These are phyloP conservation scores for Hyposoter dolosus DNA, from an alignment of 2,888 invertebrate genomes.

Conservation along the genomic window DNA sequence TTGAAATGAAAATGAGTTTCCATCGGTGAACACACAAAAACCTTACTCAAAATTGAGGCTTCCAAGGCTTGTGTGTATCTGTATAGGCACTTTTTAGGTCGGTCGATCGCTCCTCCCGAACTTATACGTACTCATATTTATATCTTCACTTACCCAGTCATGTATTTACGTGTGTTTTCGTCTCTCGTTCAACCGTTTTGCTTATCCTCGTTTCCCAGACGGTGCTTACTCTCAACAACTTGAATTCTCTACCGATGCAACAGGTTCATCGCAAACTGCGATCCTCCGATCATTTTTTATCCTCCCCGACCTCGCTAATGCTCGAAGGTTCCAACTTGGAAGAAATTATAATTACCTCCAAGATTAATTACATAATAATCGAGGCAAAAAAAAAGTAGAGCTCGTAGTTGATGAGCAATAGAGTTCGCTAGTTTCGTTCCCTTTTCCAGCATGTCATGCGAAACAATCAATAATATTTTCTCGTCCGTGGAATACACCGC, in stretches of 20 bases:
- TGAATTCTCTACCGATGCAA: constrained; percentile 29
- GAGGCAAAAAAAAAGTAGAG: not conserved
- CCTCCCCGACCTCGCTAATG: not conserved
- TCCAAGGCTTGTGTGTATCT: not conserved
- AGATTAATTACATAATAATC: constrained; percentile 47
- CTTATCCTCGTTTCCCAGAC: not conserved
- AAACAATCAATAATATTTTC: constrained; percentile 32
- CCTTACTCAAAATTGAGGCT: not conserved
- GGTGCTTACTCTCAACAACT: not conserved
- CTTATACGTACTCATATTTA: not conserved
- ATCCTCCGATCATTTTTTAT: constrained; percentile 16
- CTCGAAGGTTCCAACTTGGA: not conserved
- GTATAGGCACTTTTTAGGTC: not conserved
- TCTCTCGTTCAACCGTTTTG: not conserved
- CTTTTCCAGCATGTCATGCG: not conserved
- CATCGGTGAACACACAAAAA: not conserved
- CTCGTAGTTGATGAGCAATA: not conserved
- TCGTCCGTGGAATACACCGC: not conserved
- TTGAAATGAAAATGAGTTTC: constrained; percentile 18
- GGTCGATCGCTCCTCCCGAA: not conserved
- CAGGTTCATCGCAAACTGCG: constrained; percentile 42
- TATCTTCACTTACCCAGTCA: not conserved
- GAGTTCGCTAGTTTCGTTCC: not conserved
- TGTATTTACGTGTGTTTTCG: not conserved
- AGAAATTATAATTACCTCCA: constrained; percentile 20